Evolutionary conservation across 1,140 invertebrate genomes (phyloP).

Genomic region (Psilanteris sp.): DNA sequence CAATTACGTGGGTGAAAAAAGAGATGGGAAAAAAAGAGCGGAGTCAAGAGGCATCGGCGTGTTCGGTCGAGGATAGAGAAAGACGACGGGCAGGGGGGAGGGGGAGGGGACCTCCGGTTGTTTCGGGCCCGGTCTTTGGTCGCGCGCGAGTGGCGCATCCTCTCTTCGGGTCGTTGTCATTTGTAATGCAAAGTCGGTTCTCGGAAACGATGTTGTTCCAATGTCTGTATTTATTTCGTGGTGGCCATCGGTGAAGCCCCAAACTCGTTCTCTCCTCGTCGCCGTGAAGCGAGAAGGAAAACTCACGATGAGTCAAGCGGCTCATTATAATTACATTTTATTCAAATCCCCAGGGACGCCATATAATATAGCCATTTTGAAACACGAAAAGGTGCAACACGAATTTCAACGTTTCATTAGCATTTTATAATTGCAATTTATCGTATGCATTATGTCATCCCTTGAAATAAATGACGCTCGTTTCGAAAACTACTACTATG

Average conservation of each 20-base stretch:
- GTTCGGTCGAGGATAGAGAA: slow-evolving; percentile 26
- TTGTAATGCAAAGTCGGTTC: slow-evolving; percentile 71
- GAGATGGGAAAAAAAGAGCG: slow-evolving; percentile 16
- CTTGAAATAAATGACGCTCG: slow-evolving; percentile 59
- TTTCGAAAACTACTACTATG: slow-evolving; percentile 55
- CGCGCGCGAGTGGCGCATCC: slow-evolving; percentile 57
- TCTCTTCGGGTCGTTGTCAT: slow-evolving; percentile 59
- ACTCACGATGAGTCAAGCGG: slow-evolving; percentile 54
- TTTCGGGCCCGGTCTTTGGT: slow-evolving; percentile 46
- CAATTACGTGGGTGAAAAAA: slow-evolving; percentile 52
- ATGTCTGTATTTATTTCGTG: slow-evolving; percentile 64
- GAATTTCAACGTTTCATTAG: slow-evolving; percentile 64
- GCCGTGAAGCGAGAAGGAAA: slow-evolving; percentile 55
- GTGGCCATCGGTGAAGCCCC: slow-evolving; percentile 60
- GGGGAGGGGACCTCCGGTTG: neutral
- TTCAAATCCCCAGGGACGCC: slow-evolving; percentile 59
- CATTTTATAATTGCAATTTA: slow-evolving; percentile 64
- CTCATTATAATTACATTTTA: slow-evolving; percentile 65
- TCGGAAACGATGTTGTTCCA: slow-evolving; percentile 64
- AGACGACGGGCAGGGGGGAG: neutral
- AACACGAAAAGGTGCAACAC: slow-evolving; percentile 62
- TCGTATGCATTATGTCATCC: slow-evolving; percentile 62
- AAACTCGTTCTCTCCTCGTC: slow-evolving; percentile 61
- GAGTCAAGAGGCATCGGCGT: slow-evolving; percentile 22
- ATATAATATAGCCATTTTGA: slow-evolving; percentile 63